phyloP scores from a whole-genome alignment of 2,113 vertebrate genomes.

The zebrafish (Danio rerio) region DNA sequence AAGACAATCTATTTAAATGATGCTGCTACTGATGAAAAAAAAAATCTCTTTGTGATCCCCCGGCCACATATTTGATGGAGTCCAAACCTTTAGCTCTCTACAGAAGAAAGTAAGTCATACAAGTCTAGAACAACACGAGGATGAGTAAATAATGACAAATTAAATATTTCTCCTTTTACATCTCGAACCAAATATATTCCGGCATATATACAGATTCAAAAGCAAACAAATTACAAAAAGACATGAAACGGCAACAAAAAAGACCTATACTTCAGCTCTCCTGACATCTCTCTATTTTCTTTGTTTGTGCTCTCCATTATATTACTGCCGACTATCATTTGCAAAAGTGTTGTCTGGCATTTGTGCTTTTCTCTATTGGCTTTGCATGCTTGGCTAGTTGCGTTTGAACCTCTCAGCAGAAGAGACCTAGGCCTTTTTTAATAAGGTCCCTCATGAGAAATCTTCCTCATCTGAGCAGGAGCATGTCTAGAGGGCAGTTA shows the following conservation, averaged over 20 bases:
- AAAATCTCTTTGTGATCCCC: too few species aligned
- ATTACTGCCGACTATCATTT: constrained; percentile 42
- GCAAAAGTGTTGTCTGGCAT: constrained; percentile 46
- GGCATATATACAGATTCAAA: not conserved
- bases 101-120: not conserved
- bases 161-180: not conserved
- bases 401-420: constrained; percentile 30
- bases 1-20: not conserved
- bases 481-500: constrained; percentile 43
- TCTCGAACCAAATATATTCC: not conserved
- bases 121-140: not conserved
- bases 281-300: constrained; percentile 22
- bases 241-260: not conserved
- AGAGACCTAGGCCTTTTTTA: constrained; percentile 31
- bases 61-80: too few species aligned
- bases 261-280: not conserved
- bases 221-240: not conserved
- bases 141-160: not conserved
- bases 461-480: constrained; percentile 38
- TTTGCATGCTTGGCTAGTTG: constrained; percentile 48
- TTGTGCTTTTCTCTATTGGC: constrained; percentile 45
- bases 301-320: constrained; percentile 30
- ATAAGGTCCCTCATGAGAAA: constrained; percentile 41
- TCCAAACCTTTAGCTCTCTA: too few species aligned
- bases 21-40: not conserved